Base-by-base conservation (phyloP, 1,140 invertebrate genomes). In the Plodia interpunctella region DNA sequence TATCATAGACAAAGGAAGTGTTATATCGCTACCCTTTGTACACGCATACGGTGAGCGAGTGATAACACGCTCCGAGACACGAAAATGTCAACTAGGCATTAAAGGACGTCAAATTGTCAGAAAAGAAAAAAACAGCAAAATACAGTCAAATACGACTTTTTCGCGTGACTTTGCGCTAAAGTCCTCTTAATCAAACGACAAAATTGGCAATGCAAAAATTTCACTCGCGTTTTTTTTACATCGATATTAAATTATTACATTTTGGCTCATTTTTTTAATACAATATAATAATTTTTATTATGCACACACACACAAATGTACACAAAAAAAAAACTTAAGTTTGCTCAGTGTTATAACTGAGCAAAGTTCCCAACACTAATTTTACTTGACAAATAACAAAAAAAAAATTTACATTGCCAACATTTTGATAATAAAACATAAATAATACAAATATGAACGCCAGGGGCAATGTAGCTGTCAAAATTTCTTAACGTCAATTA, bases 151-250 rank as follows among this genome's bases (percentile, higher is more conserved):
- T 44, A 44, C 6, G 13, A 17, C 38, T n/a, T 44, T 15, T 1
- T n/a, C 38, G 38, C 38, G 38, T 44, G 38, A 44, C 38, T 44
- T 44, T 44, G 38, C 38, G 38, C 15, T 44, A 44, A 44, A 44
- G 38, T 44, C 38, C 38, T 44, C 38, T 44, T 44, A 44, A 13
- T 15, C 38, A 15, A 11, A 15, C 6, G 15, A 44, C 38, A 32
- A 6, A 17, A 44, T 15, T 44, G 38, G 38, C 38, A 17, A 44
- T 44, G 38, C 13, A 44, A 15, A 44, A 15, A 1, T 35, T 13
- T 35, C 15, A 2, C 13, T 15, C 2, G 1, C 8, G 2, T 3
- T 44, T 44, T 17, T n/a, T 15, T 15, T 44, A 44, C n/a, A 44
- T 2, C 5, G 2, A 5, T 10, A 44, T 15, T 15, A 15, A 44